Base-by-base conservation (phyloP, 1,140 invertebrate species). In the Uloborus diversus region DNA sequence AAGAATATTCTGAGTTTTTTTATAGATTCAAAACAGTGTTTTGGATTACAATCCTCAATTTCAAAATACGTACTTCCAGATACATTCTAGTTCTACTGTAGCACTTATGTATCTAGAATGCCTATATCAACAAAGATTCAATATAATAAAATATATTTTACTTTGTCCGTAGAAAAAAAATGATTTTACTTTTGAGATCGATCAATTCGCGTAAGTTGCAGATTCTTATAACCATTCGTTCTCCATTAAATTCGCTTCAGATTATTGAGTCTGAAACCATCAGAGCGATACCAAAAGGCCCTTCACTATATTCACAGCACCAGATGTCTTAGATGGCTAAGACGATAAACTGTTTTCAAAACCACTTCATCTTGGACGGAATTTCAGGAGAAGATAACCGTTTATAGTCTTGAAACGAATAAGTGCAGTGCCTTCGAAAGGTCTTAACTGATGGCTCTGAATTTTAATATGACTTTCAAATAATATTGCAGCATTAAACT, bases 171-270 rank as follows among this genome's bases (percentile, higher is more conserved):
- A n/a, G n/a, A n/a, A n/a, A n/a, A n/a, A n/a, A n/a, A n/a, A n/a
- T n/a, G n/a, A n/a, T n/a, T n/a, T n/a, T n/a, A n/a, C n/a, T n/a
- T n/a, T n/a, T n/a, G n/a, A n/a, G n/a, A n/a, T n/a, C n/a, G n/a
- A n/a, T n/a, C n/a, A n/a, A n/a, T n/a, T n/a, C n/a, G n/a, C n/a
- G n/a, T n/a, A n/a, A n/a, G n/a, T n/a, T 20, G 14, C 47, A 49
- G 5, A 47, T 42, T 32, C 62, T 37, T 27, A 65, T 65, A 65
- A 65, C 62, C 62, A 65, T 65, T 37, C 33, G 27, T 65, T 65
- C 27, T 14, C 62, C 62, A 65, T 65, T 65, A 65, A 65, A 33
- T 37, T 28, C 20, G 14, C 62, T 47, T 32, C 28, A 20, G n/a
- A 25, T 47, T 28, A 25, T 20, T 42, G 35, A 65, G 33, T 65